Evolutionary conservation across 2,113 vertebrate genomes (phyloP), one percentile per base, ranked within the genome.

Genomic region (Beaufortia kweichowensis): DNA sequence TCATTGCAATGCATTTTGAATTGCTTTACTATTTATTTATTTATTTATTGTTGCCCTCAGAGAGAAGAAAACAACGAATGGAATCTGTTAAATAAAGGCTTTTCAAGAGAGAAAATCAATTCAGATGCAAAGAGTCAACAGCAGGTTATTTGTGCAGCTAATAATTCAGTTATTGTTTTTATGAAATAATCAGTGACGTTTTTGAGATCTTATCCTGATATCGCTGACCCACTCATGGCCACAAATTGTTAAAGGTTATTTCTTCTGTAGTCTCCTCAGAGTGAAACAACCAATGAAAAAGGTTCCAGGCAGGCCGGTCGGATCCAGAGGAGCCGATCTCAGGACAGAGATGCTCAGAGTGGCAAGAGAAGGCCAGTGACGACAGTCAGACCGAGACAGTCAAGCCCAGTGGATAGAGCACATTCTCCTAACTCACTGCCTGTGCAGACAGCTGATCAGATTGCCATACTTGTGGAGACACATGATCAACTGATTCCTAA

Each of bases 71-170:
- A 77, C 85, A 92, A 85, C 79, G 92, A 93, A 86, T 93, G 92
- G 88, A 93, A 89, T 90, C 90, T 93, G 81, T 90, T 91, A 73
- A 91, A 90, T 85, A 94, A 91, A 88, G 90, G 83, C 86, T 92
- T 92, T 83, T 89, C 84, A 87, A 90, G 90, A 87, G 90, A 94
- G 88, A 94, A 89, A 79, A 91, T 79, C 85, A 84, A 88, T 86
- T 87, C 85, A 85, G 89, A 91, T 76, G 88, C 92, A 85, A 91
- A 92, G 88, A 90, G 91, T 91, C 92, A 89, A 86, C 90, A 87
- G 81, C 93, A 94, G 93, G 94, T 96, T 91, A 69, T 50, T n/a
- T 1, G 2, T 53, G 12, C 29, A n/a, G 29, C 15, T 29, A n/a
- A n/a, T n/a, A n/a, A n/a, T n/a, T n/a, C n/a, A n/a, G n/a, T n/a